phyloP scores from a whole-genome alignment of 2,888 invertebrate species.

The Drosophila sordidula region DNA sequence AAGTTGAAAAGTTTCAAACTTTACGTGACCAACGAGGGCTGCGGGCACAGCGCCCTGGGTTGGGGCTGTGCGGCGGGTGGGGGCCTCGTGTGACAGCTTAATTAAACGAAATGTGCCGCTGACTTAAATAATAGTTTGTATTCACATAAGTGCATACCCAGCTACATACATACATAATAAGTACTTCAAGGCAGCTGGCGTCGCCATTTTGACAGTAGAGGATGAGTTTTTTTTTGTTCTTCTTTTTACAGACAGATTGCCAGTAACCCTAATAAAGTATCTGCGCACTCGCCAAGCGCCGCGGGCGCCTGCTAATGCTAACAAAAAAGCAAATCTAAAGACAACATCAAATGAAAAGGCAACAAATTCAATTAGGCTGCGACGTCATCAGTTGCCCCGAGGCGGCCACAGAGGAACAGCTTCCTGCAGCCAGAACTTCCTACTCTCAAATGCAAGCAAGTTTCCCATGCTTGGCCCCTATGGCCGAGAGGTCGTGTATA shows the following conservation, averaged over 20 bases:
- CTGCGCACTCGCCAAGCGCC: slow-evolving; percentile 54
- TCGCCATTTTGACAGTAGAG: slow-evolving; percentile 48
- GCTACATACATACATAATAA: slow-evolving; percentile 7
- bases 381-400: slow-evolving; percentile 55
- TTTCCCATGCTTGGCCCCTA: slow-evolving; percentile 67
- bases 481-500: slow-evolving; percentile 9
- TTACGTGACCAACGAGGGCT: slow-evolving; percentile 46
- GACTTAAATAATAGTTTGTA: slow-evolving; percentile 46
- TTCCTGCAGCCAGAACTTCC: slow-evolving; percentile 33
- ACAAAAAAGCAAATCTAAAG: slow-evolving; percentile 40
- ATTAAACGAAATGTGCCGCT: slow-evolving; percentile 56
- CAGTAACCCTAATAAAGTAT: slow-evolving; percentile 57
- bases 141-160: slow-evolving; percentile 16
- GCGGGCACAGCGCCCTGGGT: neutral
- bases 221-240: slow-evolving; percentile 6
- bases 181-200: slow-evolving; percentile 39
- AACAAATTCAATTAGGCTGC: slow-evolving; percentile 72
- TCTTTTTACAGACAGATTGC: slow-evolving; percentile 14
- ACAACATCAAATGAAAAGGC: slow-evolving; percentile 68
- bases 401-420: slow-evolving; percentile 49
- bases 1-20: slow-evolving; percentile 82
- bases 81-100: slow-evolving; percentile 65
- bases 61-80: slow-evolving; percentile 17
- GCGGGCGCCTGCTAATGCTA: slow-evolving; percentile 64
- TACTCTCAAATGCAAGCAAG: slow-evolving; percentile 30